Percentiles rank a stretch among this genome's conserved stretches.
phyloP scores from a whole-genome alignment of 2,888 invertebrate genomes.

The Eulithis prunata region DNA sequence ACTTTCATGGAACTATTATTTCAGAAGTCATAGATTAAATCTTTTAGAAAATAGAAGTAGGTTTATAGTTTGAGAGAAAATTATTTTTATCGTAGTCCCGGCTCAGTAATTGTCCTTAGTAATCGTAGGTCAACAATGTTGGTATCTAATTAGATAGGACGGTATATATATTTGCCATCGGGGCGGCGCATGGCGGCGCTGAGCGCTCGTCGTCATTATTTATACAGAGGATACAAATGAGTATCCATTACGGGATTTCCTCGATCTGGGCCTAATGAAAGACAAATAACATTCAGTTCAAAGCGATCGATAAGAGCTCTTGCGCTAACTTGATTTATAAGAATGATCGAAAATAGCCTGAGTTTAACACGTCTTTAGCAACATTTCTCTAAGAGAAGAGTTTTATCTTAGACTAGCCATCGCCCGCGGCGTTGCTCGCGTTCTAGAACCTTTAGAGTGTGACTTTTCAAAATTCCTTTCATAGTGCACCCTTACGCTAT shows the following conservation, averaged over 20 bases:
- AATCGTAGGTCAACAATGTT: constrained; percentile 47
- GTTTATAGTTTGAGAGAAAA: too few species aligned
- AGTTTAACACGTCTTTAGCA: constrained; percentile 40
- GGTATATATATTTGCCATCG: constrained; percentile 65
- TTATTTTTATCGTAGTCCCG: too few species aligned
- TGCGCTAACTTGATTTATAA: constrained; percentile 65
- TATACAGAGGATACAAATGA: constrained; percentile 76
- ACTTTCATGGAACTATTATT: too few species aligned
- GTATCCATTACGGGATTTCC: constrained; percentile 76
- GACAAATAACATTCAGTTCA: constrained; percentile 75
- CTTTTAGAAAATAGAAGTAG: too few species aligned
- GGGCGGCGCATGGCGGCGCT: constrained; percentile 55
- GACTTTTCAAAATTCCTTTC: too few species aligned
- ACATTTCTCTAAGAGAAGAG: constrained; percentile 5
- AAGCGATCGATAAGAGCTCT: constrained; percentile 70
- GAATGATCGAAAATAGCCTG: constrained; percentile 12
- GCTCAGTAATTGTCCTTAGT: neutral
- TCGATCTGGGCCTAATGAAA: constrained; percentile 76
- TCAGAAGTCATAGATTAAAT: too few species aligned
- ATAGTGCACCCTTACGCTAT: too few species aligned
- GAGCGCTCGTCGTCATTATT: constrained; percentile 68
- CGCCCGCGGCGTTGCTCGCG: too few species aligned
- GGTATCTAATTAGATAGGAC: constrained; percentile 60
- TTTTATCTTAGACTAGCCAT: too few species aligned
- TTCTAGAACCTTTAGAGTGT: too few species aligned